Evolutionary conservation across 2,113 vertebrate genomes (phyloP), one percentile per base, ranked within the genome.

Genomic region (Ramphastos sulfuratus): DNA sequence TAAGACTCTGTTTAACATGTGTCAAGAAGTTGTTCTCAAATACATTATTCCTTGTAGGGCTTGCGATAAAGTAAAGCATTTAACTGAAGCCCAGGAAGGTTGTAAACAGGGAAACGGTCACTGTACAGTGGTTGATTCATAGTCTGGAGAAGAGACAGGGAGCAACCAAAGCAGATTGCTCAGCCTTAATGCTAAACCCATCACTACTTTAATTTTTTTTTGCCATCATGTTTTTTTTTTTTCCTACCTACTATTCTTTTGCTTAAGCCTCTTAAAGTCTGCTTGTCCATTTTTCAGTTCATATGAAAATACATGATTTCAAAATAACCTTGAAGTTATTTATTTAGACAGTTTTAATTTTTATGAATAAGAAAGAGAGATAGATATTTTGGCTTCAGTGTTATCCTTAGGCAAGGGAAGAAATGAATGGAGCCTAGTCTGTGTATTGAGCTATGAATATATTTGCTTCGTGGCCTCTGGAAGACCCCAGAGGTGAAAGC

Each of bases 1-100:
- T 82, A 94, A 91, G 83, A 85, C 82, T 82, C 93, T 91, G 89
- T 93, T 93, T 89, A 92, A 94, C 87, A 74, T 87, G 77, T 46
- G 80, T 94, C 78, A 94, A 91, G 60, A 91, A 82, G 85, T 75
- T 93, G 42, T 85, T 94, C 33, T 93, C 79, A 84, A 74, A 74
- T 80, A 79, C 25, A 8, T 87, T 96, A 83, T 89, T 94, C 60
- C 67, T 56, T 64, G 42, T 82, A 87, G 79, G 31, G 33, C 33
- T 56, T 79, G 75, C 86, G 52, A 76, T 52, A 33, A 84, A 82
- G 30, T 50, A 58, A 81, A 87, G 24, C 12, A 0, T 88, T 90
- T 85, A 74, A 89, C 74, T 15, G 15, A 80, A 92, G 82, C 15
- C 44, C 61, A 35, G 42, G 28, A 93, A 94, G 35, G 25, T 35